Evolutionary conservation across 2,797 vertebrate species (phyloP), one percentile per base, ranked within the genome.

Genomic region (Lindbergichthys nudifrons): DNA sequence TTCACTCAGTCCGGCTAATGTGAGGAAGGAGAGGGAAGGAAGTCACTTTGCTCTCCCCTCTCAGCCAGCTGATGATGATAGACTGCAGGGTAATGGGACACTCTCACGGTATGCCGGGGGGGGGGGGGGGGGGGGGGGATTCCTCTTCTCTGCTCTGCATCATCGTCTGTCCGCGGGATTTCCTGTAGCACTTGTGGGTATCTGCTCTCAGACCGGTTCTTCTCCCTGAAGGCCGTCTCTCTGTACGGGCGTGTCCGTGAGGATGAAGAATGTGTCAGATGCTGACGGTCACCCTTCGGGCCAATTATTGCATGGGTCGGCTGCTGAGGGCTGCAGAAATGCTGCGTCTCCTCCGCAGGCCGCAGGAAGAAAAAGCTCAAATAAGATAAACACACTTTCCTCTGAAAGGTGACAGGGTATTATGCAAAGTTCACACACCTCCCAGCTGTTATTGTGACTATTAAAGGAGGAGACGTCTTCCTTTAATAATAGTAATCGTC

Each of bases 301-400:
- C 45, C 42, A 5, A 69, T 53, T 67, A 83, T 21, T 87, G 80
- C 50, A 9, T 3, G 14, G 61, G 70, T 87, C 85, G 86, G 85
- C 86, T 86, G 84, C 87, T 87, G 87, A 88, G 62, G 43, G 43
- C 59, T 57, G 80, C 75, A 74, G 45, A 80, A 82, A 81, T 1
- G 32, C 71, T 4, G 32, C 18, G 36, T 75, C 50, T 78, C 74
- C 63, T 78, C 64, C 19, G 6, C 72, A 61, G 51, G n/a, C 77
- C 42, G 11, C 61, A 58, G 73, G 66, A 82, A 60, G 52, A 56
- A 32, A 54, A 30, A 46, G 71, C 58, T 7, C 39, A 56, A 65
- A 85, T 72, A 15, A 51, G 42, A 81, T 73, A 21, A 10, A 15
- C 79, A 62, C 41, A 42, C 67, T 82, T 73, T 62, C 66, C 39